These are phyloP conservation scores for Salvelinus namaycush DNA, from an alignment of 2,113 vertebrate species.

Conservation along the genomic window DNA sequence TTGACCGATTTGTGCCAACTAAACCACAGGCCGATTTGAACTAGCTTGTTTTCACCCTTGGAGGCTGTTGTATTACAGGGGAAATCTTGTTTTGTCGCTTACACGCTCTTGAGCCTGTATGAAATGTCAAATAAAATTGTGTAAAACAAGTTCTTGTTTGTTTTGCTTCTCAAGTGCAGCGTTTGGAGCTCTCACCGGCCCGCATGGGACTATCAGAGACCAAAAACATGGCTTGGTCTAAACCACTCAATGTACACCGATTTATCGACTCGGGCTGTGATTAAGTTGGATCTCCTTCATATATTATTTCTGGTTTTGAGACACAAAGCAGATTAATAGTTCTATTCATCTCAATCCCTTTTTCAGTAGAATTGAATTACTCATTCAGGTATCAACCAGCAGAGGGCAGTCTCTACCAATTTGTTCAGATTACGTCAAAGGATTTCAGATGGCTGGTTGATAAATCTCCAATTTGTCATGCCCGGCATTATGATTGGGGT, in stretches of 20 bases:
- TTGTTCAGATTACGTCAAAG: neutral
- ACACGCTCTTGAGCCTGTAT: neutral
- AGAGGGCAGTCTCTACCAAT: slow-evolving; percentile 37
- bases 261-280: slow-evolving; percentile 31
- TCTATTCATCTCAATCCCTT: neutral
- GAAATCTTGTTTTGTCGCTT: neutral
- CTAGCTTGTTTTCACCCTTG: slow-evolving; percentile 87
- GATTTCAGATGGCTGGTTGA: neutral
- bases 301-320: neutral
- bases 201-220: slow-evolving; percentile 92
- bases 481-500: too few species aligned
- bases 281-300: neutral
- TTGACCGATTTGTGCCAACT: slow-evolving; percentile 92
- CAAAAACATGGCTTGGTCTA: slow-evolving; percentile 92
- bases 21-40: slow-evolving; percentile 90
- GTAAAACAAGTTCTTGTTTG: neutral
- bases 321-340: neutral
- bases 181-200: slow-evolving; percentile 85
- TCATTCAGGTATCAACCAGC: slow-evolving; percentile 13
- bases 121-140: neutral
- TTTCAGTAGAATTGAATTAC: neutral
- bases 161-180: slow-evolving; percentile 77
- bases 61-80: slow-evolving; percentile 88
- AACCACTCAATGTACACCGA: slow-evolving; percentile 97
- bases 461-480: neutral